A percentile compares a stretch with the other conserved stretches of the same genome.
phyloP scores from a whole-genome alignment of 1,140 invertebrate genomes.

The roundworm (Caenorhabditis elegans) region WBcel235 BX284603.4:7084001-7084500 shows the following conservation, averaged over 20 bases:
- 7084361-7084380: neutral
- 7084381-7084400: neutral
- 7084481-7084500: too few species aligned
- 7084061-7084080: neutral
- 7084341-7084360: neutral
- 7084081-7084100: neutral
- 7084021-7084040: constrained; percentile 12
- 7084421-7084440: neutral
- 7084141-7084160: constrained; percentile 4
- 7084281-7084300: constrained; percentile 13
- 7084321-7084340: neutral
- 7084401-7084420: neutral
- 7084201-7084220: neutral
- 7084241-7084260: neutral
- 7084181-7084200: neutral
- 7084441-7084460: too few species aligned
- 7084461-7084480: too few species aligned
- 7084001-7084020: constrained; percentile 9
- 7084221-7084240: neutral
- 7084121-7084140: neutral
- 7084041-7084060: neutral
- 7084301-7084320: neutral
- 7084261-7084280: neutral
- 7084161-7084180: neutral
- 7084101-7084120: constrained; percentile 8